Conservation (phyloP, 2,113 vertebrate genomes). For the Spermophilus dauricus region DNA sequence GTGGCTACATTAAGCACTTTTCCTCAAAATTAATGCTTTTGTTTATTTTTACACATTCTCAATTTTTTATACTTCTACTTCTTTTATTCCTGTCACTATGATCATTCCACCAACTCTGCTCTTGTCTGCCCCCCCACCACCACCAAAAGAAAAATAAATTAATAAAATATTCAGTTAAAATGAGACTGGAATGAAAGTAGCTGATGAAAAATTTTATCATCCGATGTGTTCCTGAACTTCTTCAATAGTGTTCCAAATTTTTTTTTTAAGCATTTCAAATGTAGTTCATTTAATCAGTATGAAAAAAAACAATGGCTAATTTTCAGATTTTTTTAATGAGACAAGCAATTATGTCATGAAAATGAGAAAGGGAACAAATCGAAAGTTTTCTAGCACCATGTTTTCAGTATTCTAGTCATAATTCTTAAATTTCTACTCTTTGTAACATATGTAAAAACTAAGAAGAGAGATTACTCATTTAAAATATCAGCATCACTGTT, state of each 20-base stretch:
- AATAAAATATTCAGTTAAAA: background rate
- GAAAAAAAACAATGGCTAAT: background rate
- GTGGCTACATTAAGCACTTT: background rate
- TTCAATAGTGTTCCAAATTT: background rate
- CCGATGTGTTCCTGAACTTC: background rate
- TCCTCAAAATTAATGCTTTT: background rate
- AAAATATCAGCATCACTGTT: background rate
- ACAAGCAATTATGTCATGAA: background rate
- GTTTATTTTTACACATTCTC: slow-evolving; percentile 10
- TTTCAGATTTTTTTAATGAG: background rate
- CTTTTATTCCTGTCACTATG: background rate
- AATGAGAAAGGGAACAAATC: background rate
- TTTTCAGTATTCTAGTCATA: background rate
- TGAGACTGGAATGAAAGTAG: background rate
- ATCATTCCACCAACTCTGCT: background rate
- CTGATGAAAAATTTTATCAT: background rate
- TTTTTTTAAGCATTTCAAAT: background rate
- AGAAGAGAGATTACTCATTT: background rate
- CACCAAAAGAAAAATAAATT: background rate
- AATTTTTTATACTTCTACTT: background rate
- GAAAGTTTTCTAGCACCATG: background rate
- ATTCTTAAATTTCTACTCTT: background rate
- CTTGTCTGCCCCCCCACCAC: background rate
- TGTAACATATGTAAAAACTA: background rate
- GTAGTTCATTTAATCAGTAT: background rate